Evolutionary conservation across 53 echinoderm and acorn worm genomes (phyloP), one percentile per base, ranked within the genome.

Genomic region (Astropecten irregularis): DNA sequence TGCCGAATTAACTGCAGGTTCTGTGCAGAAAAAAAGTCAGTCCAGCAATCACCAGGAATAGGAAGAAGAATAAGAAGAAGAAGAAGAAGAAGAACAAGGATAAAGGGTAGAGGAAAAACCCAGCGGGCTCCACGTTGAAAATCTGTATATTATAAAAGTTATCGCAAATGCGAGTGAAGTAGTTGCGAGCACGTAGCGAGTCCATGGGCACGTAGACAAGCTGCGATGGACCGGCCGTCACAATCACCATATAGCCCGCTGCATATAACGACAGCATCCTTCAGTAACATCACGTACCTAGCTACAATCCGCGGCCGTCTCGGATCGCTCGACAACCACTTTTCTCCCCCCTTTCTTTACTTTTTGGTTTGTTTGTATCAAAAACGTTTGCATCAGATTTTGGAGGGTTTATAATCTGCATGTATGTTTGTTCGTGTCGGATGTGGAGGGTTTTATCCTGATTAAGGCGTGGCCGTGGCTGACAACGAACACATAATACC

Each of bases 371-470:
- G n/a, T 62, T 59, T 29, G 47, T 47, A 62, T 44, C 79, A 37
- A 62, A 62, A 79, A 79, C 79, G 60, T 79, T 79, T 79, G 61
- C 56, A 79, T 62, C 79, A 61, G 79, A 60, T 79, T 61, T 61
- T 42, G 7, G 28, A n/a, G 19, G 46, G 62, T 37, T 61, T 56
- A n/a, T n/a, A 40, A 61, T 79, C 79, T 61, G 29, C 40, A 37
- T 42, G 29, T 25, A 37, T 44, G 29, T 62, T 79, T 60, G 58
- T 60, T 44, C 56, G 77, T 62, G 61, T 3, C 25, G 27, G 44
- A 54, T 54, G 16, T 26, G 70, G 38, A 22, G 21, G 55, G 21
- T 44, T 55, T 50, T 56, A 55, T 54, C 40, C 40, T 28, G 56
- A 62, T 79, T 61, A 40, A 21, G 61, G 79, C 62, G 61, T 44